phyloP scores from a whole-genome alignment of 2,113 vertebrate genomes.

The Prunella fulvescens region DNA sequence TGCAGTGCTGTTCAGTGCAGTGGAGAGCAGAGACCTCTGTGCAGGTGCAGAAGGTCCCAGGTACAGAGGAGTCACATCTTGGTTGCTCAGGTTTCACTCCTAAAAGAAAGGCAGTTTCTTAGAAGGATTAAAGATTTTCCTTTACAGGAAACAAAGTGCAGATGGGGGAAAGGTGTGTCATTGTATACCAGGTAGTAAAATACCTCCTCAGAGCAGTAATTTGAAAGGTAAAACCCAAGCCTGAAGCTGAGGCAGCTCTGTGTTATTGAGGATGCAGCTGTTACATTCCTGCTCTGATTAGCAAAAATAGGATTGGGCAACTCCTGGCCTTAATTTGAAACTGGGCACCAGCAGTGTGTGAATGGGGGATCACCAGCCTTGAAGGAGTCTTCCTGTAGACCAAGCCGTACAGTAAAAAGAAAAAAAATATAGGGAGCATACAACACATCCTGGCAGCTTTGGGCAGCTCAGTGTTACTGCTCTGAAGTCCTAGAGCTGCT shows the following conservation, averaged over 20 bases:
- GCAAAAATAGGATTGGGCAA: not conserved
- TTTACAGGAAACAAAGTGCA: not conserved
- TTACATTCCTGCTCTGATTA: not conserved
- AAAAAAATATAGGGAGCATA: not conserved
- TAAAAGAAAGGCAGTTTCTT: not conserved
- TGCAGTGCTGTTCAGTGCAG: not conserved
- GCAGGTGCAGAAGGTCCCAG: not conserved
- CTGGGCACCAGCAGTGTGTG: not conserved
- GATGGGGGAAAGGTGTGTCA: not conserved
- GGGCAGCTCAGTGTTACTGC: not conserved
- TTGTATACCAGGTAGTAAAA: not conserved
- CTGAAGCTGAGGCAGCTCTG: not conserved
- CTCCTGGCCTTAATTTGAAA: not conserved
- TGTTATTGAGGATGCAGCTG: not conserved
- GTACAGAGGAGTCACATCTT: not conserved
- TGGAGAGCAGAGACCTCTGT: not conserved
- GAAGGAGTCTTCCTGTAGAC: not conserved
- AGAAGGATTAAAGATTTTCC: not conserved
- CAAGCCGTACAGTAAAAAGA: not conserved
- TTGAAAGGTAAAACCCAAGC: not conserved
- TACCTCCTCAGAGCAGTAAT: not conserved
- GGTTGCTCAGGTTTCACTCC: not conserved
- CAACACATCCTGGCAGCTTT: not conserved
- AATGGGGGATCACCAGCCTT: not conserved
- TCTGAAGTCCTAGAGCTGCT: not conserved